Base-by-base conservation (phyloP, 2,888 invertebrate species). In the Drosophila recens region DNA sequence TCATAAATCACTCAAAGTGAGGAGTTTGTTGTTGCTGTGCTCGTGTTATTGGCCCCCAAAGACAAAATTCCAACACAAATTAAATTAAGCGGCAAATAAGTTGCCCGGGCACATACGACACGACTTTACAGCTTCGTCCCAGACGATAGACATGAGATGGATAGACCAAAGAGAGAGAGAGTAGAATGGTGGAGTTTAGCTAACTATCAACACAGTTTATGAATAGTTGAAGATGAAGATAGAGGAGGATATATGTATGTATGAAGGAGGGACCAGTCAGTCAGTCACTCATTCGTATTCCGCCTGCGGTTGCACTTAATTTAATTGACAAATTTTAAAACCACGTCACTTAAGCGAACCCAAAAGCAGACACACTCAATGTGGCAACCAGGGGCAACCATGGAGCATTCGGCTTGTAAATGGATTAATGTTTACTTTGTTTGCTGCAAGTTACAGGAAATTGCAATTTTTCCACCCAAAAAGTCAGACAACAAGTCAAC, bases 291-390 rank as follows among this genome's bases (percentile, higher is more conserved):
- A 84, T 84, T 84, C 84, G 79, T 79, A 88, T 90, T 80, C 78
- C 71, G 92, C 91, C 91, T 89, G 82, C 88, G 92, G 92, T 89
- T 91, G 91, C 92, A 92, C 91, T 92, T 92, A 92, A 91, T 91
- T 92, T 92, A 92, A 92, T 92, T 92, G 91, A 91, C 90, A 92
- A 91, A 86, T 90, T 91, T 86, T 80, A 90, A 86, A 90, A 86
- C 90, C 89, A 87, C 87, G 86, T 87, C 85, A 72, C 85, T 84
- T 84, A 79, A 87, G 75, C 64, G 73, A 61, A 33, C 62, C 64
- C 58, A 10, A 36, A 38, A 40, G 20, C 10, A 13, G 27, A 52
- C 51, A 5, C 42, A 36, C 5, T 36, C 38, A 23, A 23, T 42
- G 34, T 59, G 49, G 33, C 49, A 75, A 63, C 67, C 64, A 58